Evolutionary conservation across 2,888 invertebrate species (phyloP).

Genomic region (Eumerus sabulonum): DNA sequence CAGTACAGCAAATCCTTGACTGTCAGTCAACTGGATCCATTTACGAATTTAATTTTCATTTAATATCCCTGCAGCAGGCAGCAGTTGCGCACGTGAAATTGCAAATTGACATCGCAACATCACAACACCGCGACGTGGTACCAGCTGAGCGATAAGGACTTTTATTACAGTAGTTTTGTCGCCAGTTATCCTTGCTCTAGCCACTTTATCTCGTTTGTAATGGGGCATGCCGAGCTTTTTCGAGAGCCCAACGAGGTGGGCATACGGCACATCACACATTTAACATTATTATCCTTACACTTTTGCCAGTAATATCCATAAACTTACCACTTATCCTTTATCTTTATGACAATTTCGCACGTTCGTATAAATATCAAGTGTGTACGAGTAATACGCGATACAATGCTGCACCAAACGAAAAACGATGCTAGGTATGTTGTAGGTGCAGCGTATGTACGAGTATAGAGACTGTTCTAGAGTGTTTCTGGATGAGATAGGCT

Average conservation of each 20-base stretch:
- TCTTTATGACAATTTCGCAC: constrained; percentile 61
- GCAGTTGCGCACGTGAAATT: constrained; percentile 1
- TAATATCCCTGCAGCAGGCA: constrained; percentile 49
- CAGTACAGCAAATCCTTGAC: constrained; percentile 22
- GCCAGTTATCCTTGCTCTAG: not conserved
- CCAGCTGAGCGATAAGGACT: constrained; percentile 60
- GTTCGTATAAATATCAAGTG: constrained; percentile 47
- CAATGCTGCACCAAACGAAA: constrained; percentile 11
- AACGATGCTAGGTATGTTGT: not conserved
- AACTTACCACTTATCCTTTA: constrained; percentile 67
- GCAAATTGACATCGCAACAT: constrained; percentile 11
- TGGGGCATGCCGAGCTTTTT: not conserved
- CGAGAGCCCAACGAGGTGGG: constrained; percentile 6
- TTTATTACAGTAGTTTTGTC: constrained; percentile 57
- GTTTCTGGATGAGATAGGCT: too few relatives aligned
- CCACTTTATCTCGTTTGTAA: not conserved
- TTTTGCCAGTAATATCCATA: constrained; percentile 66
- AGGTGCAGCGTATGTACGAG: constrained; percentile 15
- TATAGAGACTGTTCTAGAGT: constrained; percentile 10
- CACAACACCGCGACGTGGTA: constrained; percentile 20
- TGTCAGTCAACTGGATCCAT: constrained; percentile 49
- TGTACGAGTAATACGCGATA: constrained; percentile 10
- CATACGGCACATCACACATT: constrained; percentile 56
- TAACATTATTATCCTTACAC: constrained; percentile 68
- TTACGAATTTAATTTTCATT: constrained; percentile 64